These are phyloP conservation scores for Okamejei kenojei DNA, from an alignment of 2,797 vertebrate genomes.

Conservation along the genomic window DNA sequence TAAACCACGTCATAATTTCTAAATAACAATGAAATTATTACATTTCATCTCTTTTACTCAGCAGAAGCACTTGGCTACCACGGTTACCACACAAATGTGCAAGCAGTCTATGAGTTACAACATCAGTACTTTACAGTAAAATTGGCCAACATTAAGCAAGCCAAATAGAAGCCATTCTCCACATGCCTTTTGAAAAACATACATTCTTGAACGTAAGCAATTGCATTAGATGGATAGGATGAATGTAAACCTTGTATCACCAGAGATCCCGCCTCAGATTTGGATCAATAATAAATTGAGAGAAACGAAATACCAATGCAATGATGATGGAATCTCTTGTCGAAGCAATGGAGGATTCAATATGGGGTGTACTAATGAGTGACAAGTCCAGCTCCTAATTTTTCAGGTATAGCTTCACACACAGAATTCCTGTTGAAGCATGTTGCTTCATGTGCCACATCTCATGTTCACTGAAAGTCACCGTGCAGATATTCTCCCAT, in stretches of 20 bases:
- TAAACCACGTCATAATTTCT: not conserved
- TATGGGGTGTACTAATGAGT: not conserved
- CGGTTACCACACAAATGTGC: not conserved
- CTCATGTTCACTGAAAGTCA: not conserved
- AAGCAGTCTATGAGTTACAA: not conserved
- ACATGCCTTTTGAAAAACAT: not conserved
- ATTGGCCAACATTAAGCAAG: not conserved
- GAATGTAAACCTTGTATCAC: too few species aligned
- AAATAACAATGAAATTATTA: not conserved
- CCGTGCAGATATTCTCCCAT: not conserved
- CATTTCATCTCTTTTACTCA: not conserved
- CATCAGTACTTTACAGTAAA: too few species aligned
- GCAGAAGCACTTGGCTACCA: not conserved
- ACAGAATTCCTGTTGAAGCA: not conserved
- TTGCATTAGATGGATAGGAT: not conserved
- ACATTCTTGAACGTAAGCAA: not conserved
- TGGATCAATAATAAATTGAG: not conserved
- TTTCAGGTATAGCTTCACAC: not conserved
- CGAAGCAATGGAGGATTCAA: not conserved
- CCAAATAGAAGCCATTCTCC: not conserved
- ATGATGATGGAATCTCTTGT: not conserved
- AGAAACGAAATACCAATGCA: not conserved
- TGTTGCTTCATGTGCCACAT: not conserved
- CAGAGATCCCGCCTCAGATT: not conserved
- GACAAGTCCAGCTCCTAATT: not conserved